Evolutionary conservation across 2,888 invertebrate genomes (phyloP), one percentile per base, ranked within the genome.

Genomic region (Netelia fuscicornis): DNA sequence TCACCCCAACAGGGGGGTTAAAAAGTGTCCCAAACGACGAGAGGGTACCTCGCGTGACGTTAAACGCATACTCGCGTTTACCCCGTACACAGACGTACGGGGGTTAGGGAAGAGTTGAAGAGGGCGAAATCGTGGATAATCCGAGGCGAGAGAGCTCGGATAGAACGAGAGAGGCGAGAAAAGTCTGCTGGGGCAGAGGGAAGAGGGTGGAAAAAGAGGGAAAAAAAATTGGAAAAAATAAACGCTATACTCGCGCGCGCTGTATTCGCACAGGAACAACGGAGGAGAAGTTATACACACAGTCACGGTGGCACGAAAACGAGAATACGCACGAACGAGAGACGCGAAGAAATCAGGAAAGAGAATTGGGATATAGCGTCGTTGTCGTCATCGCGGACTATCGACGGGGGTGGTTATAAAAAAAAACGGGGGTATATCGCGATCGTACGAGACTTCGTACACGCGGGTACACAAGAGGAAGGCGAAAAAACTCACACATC

Each of bases 381-480:
- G 88, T 83, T 81, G 86, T 81, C 20, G 86, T 81, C 20, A 48
- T n/a, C 86, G 86, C 84, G 86, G 83, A 84, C 13, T 20, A 71
- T 30, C 52, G 58, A 30, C 20, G 48, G 72, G 20, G 62, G 23
- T 30, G 42, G 37, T 37, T 5, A 37, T 37, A 37, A 20, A 76
- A 71, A 76, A 81, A 30, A 30, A 30, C 70, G 52, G 76, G 79
- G 81, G 54, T 80, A 83, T 82, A 76, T 80, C 64, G 79, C 68
- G 74, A 64, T 58, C 52, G 56, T 64, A 84, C 87, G 89, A 88
- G 88, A 48, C 11, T 13, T 88, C 86, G 87, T 90, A 90, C 90
- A 91, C 90, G 90, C 90, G 90, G 91, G 89, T 89, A 91, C 89
- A 90, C 90, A 90, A 92, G 91, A 92, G 82, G 37, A 80, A 83